phyloP scores from a whole-genome alignment of 2,888 invertebrate species.

The Dasypolia templi region DNA sequence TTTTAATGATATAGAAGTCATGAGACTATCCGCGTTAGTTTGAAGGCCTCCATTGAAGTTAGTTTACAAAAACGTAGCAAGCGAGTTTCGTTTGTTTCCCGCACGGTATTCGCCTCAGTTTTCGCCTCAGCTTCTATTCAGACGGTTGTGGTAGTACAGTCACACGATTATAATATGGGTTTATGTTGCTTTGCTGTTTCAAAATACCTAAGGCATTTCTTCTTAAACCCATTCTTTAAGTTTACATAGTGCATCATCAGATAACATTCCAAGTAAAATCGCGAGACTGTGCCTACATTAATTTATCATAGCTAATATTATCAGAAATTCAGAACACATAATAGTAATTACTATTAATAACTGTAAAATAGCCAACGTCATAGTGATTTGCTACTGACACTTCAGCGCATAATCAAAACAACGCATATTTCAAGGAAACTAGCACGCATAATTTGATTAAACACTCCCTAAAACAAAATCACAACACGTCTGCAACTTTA shows the following conservation, averaged over 20 bases:
- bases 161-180: too few species aligned
- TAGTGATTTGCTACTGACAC: slow-evolving; percentile 5
- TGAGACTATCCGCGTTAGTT: not conserved
- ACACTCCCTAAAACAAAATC: not conserved
- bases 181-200: too few species aligned
- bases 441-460: slow-evolving; percentile 13
- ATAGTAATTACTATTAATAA: not conserved
- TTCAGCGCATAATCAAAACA: slow-evolving; percentile 20
- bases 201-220: too few species aligned
- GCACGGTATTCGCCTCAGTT: too few species aligned
- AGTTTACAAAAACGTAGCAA: too few species aligned
- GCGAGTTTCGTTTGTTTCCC: too few species aligned
- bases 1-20: not conserved
- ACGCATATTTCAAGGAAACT: slow-evolving; percentile 28
- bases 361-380: slow-evolving; percentile 1
- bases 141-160: too few species aligned
- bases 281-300: not conserved
- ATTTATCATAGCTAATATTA: not conserved
- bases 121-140: too few species aligned
- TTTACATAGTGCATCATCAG: too few species aligned
- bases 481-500: slow-evolving; percentile 11
- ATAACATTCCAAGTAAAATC: not conserved
- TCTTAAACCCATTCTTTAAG: too few species aligned
- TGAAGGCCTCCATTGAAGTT: too few species aligned
- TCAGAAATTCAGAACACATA: not conserved